These are phyloP conservation scores for Liparis tanakae DNA, from an alignment of 2,797 vertebrate species.

Conservation along the genomic window DNA sequence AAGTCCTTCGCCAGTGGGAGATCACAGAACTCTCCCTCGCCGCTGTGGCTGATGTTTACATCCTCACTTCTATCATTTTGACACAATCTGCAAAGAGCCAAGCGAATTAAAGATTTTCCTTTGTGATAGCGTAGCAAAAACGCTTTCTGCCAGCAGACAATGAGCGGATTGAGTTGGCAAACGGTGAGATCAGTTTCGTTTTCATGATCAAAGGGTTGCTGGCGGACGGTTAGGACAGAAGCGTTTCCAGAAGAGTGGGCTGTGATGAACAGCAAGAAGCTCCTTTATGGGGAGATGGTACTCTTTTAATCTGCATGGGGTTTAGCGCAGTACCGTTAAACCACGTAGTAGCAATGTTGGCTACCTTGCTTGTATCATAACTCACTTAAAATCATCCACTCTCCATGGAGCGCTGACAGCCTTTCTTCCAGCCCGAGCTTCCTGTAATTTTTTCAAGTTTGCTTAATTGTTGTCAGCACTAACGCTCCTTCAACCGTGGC, in stretches of 20 bases:
- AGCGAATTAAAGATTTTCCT: conserved; percentile 65
- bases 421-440: conserved; percentile 14
- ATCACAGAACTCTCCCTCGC: conserved; percentile 20
- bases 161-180: conserved; percentile 68
- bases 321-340: conserved; percentile 52
- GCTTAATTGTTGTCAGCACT: conserved; percentile 32
- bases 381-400: conserved; percentile 44
- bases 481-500: conserved; percentile 7
- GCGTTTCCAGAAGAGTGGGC: conserved; percentile 59
- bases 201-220: conserved; percentile 65
- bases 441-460: conserved; percentile 29
- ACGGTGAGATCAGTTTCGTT: conserved; percentile 61
- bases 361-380: conserved; percentile 29
- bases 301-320: conserved; percentile 57
- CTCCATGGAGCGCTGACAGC: conserved; percentile 3
- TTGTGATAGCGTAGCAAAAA: conserved; percentile 59
- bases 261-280: conserved; percentile 55
- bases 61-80: conserved; percentile 66
- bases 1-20: conserved; percentile 25
- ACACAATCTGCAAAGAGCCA: conserved; percentile 72
- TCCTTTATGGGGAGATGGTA: conserved; percentile 47
- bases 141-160: conserved; percentile 65
- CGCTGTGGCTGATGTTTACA: conserved; percentile 51
- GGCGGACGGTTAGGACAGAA: conserved; percentile 42
- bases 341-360: conserved; percentile 39